These are phyloP conservation scores for Hippocampus abdominalis DNA, from an alignment of 2,113 vertebrate species.

Conservation along the genomic window DNA sequence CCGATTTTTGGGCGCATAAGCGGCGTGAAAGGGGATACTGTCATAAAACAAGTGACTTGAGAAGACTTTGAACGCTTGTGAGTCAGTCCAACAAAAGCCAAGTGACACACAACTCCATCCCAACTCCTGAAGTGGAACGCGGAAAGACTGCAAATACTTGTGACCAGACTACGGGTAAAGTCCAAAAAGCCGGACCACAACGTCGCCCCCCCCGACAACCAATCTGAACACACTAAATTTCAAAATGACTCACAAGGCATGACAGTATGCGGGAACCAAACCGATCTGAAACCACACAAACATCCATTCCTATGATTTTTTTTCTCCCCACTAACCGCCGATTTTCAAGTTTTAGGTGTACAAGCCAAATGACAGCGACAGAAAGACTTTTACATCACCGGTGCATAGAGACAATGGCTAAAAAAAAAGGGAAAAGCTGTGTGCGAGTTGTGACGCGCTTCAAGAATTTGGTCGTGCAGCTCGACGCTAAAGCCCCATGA, in stretches of 20 bases:
- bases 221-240: neutral
- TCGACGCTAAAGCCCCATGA: conserved; percentile 35
- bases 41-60: neutral
- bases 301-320: neutral
- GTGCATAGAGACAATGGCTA: conserved; percentile 52
- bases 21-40: neutral
- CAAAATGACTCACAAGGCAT: neutral
- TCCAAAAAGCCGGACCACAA: neutral
- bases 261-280: neutral
- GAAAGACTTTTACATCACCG: conserved; percentile 28
- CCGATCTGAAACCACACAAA: neutral
- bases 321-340: neutral
- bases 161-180: neutral
- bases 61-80: no score
- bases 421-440: conserved; percentile 33
- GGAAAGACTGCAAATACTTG: no score
- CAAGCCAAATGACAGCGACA: conserved; percentile 5
- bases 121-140: no score
- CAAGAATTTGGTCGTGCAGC: conserved; percentile 60
- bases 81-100: no score
- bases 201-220: no score
- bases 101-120: no score
- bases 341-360: neutral
- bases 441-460: conserved; percentile 34
- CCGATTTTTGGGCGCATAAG: neutral